Percentiles rank a stretch among this genome's conserved stretches.
Evolutionary conservation across 64 coral and sea anemone species (phyloP).

Genomic region (Porites australiensis): DNA sequence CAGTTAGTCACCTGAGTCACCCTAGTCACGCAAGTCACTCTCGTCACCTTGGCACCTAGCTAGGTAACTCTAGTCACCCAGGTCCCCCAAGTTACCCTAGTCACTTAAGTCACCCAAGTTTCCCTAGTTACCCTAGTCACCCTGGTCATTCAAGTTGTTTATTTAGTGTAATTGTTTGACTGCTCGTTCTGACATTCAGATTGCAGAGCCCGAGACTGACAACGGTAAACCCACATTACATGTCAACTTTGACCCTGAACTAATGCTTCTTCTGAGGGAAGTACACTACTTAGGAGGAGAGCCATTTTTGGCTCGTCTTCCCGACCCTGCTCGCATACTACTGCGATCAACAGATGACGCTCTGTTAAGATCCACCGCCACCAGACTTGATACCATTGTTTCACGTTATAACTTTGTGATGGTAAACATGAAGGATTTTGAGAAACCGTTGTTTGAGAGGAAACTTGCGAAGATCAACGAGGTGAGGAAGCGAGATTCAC

Average conservation of each 20-base stretch:
- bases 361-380: slow-evolving; percentile 88
- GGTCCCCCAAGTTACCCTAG: too few species aligned
- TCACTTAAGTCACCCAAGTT: too few species aligned
- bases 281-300: slow-evolving; percentile 89
- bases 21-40: too few species aligned
- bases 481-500: slow-evolving; percentile 33
- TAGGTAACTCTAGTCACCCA: too few species aligned
- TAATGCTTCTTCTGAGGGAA: slow-evolving; percentile 86
- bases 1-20: too few species aligned
- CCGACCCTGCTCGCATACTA: slow-evolving; percentile 81
- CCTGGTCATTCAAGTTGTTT: too few species aligned
- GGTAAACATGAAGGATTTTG: slow-evolving; percentile 79
- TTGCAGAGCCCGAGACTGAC: slow-evolving; percentile 67
- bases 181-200: slow-evolving; percentile 46
- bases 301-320: slow-evolving; percentile 88
- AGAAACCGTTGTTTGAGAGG: slow-evolving; percentile 90
- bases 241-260: slow-evolving; percentile 92
- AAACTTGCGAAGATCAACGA: slow-evolving; percentile 95
- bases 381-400: slow-evolving; percentile 93
- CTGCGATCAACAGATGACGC: slow-evolving; percentile 84
- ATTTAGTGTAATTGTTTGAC: too few species aligned
- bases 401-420: slow-evolving; percentile 94
- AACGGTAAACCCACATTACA: slow-evolving; percentile 55
- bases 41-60: too few species aligned
- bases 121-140: too few species aligned